Base-by-base conservation (phyloP, 92 coral and sea anemone genomes). In the Pocillopora meandrina region DNA sequence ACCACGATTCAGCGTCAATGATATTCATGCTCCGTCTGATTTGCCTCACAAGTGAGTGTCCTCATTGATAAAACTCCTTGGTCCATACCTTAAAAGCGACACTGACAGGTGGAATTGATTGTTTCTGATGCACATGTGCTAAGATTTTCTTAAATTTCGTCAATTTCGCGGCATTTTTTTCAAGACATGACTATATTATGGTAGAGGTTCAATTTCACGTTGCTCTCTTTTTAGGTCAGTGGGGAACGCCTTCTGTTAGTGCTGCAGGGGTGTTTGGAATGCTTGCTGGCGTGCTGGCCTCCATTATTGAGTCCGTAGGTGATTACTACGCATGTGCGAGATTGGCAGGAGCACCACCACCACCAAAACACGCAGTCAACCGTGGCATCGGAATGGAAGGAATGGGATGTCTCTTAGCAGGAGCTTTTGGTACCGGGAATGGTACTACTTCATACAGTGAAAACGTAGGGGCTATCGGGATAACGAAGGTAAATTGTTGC, bases 171-270 rank as follows among this genome's bases (percentile, higher is more conserved):
- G 5, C 52, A 42, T 42, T 3, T 42, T 42, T 42, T 42, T 42
- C 4, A 42, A 42, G 52, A 42, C 52, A 42, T 42, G 52, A 7
- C 8, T 42, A 42, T 42, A 42, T 42, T 42, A 42, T 3, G 8
- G 52, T 42, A 42, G 17, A 15, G 9, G 20, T 3, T 0, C 18
- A 12, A 10, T 31, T 79, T 12, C 1, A 6, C 23, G 42, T 55
- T 34, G 52, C 10, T 10, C 31, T 12, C 17, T 15, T 52, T 56
- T 18, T 82, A 95, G 98, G 98, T 87, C 98, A 95, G 76, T 95
- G 98, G 98, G 98, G 98, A 5, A 91, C 82, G 16, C 98, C 98
- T 10, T 93, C 96, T 42, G 95, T 95, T 55, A 95, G 96, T 87
- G 90, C 91, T 58, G 96, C 98, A 21, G 95, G 96, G 61, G 97